Evolutionary conservation across 92 coral and sea anemone species (phyloP).

Genomic region (Isaurus tuberculatus): DNA sequence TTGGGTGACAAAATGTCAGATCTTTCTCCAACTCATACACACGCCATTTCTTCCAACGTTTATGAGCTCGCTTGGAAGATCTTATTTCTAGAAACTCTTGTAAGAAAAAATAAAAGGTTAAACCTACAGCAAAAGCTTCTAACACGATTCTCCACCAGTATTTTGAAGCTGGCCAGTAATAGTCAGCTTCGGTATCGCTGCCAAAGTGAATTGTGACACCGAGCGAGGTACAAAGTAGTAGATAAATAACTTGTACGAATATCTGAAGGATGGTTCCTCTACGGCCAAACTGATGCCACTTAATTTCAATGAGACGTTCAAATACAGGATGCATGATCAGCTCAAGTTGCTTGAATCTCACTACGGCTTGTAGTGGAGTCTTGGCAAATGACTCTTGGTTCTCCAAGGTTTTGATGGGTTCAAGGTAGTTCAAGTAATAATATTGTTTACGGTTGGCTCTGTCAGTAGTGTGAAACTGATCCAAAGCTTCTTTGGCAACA

Average conservation of each 20-base stretch:
- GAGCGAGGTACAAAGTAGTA: constrained; percentile 83
- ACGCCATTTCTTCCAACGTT: constrained; percentile 89
- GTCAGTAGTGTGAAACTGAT: constrained; percentile 96
- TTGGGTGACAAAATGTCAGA: constrained; percentile 85
- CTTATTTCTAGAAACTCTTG: constrained; percentile 83
- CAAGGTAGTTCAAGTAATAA: constrained; percentile 89
- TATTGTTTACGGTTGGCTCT: constrained; percentile 95
- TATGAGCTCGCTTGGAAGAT: constrained; percentile 74
- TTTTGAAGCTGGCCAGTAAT: constrained; percentile 77
- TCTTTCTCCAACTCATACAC: constrained; percentile 81
- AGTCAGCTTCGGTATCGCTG: constrained; percentile 49
- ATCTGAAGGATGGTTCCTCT: constrained; percentile 80
- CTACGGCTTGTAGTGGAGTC: constrained; percentile 88
- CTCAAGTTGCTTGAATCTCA: constrained; percentile 91
- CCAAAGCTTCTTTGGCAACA: constrained; percentile 96
- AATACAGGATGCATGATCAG: constrained; percentile 99
- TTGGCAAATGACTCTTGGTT: constrained; percentile 58
- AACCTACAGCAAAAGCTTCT: constrained; percentile 77
- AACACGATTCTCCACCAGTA: constrained; percentile 98
- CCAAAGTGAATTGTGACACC: constrained; percentile 90
- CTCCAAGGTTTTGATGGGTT: constrained; percentile 65
- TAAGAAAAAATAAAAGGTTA: constrained; percentile 85
- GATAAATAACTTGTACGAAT: constrained; percentile 78
- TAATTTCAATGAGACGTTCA: constrained; percentile 89
- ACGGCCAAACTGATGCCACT: constrained; percentile 92